These are phyloP conservation scores for Teleogryllus occipitalis DNA, from an alignment of 1,140 invertebrate genomes.

Conservation along the genomic window DNA sequence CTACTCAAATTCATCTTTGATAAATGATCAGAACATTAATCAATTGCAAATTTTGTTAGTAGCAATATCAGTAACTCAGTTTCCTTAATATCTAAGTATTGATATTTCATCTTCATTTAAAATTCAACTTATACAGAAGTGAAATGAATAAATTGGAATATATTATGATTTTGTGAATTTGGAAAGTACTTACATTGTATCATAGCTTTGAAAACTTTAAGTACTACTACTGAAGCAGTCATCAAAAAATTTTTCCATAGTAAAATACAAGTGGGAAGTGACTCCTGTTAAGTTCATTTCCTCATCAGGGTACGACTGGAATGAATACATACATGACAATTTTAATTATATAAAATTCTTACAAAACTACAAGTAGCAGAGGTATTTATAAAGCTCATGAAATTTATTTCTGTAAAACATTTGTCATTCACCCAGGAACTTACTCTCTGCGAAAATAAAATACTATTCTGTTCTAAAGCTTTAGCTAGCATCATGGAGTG, in stretches of 20 bases:
- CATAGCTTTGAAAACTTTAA: neutral
- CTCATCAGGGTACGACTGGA: conserved; percentile 87
- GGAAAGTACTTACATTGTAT: neutral
- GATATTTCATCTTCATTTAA: too few species aligned
- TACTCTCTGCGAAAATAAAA: conserved; percentile 51
- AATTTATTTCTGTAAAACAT: neutral
- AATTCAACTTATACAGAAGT: too few species aligned
- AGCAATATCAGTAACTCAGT: too few species aligned
- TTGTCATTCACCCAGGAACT: conserved; percentile 1
- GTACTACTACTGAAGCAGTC: conserved; percentile 53
- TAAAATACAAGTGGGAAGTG: conserved; percentile 77
- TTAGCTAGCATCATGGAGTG: conserved; percentile 54
- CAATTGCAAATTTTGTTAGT: too few species aligned
- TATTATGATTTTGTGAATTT: too few species aligned
- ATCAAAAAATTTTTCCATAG: conserved; percentile 76
- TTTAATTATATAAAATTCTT: too few species aligned
- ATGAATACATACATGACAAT: neutral
- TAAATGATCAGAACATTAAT: neutral
- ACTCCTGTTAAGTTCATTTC: conserved; percentile 76
- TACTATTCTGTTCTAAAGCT: conserved; percentile 46
- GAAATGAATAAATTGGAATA: too few species aligned
- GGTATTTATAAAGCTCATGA: too few species aligned
- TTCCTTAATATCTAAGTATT: too few species aligned
- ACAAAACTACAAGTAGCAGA: too few species aligned
- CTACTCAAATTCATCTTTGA: neutral